Conservation (phyloP, 2,113 vertebrate species). For the Asarcornis scutulata region DNA sequence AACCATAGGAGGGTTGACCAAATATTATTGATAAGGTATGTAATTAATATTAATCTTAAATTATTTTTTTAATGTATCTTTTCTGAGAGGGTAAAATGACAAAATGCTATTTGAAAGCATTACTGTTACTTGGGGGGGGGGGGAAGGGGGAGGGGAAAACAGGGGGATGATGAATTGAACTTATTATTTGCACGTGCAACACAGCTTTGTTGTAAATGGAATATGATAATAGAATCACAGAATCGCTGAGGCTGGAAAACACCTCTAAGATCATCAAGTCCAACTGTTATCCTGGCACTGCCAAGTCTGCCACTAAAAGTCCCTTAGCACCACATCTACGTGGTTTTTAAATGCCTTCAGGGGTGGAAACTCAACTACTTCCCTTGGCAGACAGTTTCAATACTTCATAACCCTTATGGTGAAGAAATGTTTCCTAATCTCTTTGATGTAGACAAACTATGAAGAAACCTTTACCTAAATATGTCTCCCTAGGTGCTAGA, state of each 20-base stretch:
- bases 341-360: no score
- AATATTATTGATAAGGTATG: neutral
- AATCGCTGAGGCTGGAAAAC: no score
- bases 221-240: neutral
- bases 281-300: no score
- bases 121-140: neutral
- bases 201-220: neutral
- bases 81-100: neutral
- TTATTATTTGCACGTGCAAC: neutral
- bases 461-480: constrained; percentile 40
- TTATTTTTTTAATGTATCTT: neutral
- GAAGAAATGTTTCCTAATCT: neutral
- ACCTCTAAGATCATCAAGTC: no score
- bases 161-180: neutral
- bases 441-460: constrained; percentile 10
- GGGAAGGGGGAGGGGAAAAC: no score
- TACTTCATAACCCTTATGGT: no score
- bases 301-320: no score
- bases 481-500: constrained; percentile 7
- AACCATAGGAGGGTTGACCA: neutral
- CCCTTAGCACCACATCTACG: no score
- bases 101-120: neutral
- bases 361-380: no score
- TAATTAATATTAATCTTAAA: neutral
- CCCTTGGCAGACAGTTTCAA: no score